These are phyloP conservation scores for Scarus forsteni DNA, from an alignment of 2,797 vertebrate species.

Conservation along the genomic window DNA sequence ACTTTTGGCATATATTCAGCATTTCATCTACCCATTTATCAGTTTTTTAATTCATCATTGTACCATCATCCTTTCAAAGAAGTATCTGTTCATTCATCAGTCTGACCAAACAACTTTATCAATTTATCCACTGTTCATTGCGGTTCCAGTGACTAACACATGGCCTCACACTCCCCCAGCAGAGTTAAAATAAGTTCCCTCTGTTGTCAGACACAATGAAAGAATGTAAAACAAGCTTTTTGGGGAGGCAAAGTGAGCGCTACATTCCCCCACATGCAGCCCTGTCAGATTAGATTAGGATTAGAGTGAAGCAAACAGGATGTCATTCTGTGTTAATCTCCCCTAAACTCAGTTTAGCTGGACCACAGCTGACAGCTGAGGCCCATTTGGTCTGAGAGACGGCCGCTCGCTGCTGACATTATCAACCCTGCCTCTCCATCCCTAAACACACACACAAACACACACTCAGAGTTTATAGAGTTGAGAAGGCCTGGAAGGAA, in stretches of 20 bases:
- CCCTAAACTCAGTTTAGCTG: slow-evolving; percentile 70
- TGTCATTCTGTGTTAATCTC: slow-evolving; percentile 73
- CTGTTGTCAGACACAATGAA: slow-evolving; percentile 24
- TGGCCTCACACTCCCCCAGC: neutral
- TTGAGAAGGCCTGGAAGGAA: slow-evolving; percentile 50
- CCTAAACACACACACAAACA: slow-evolving; percentile 15
- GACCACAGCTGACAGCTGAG: slow-evolving; percentile 71
- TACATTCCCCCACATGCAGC: slow-evolving; percentile 55
- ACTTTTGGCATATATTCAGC: no score
- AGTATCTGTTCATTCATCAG: neutral
- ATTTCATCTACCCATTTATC: neutral
- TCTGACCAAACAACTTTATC: no score
- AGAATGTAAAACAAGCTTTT: slow-evolving; percentile 45
- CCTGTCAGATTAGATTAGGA: slow-evolving; percentile 63
- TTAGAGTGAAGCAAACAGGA: slow-evolving; percentile 66
- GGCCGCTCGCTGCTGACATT: slow-evolving; percentile 66
- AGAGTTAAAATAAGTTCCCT: slow-evolving; percentile 5
- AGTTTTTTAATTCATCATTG: no score
- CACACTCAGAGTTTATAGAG: slow-evolving; percentile 44
- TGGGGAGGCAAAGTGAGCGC: slow-evolving; percentile 37
- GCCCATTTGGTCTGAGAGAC: slow-evolving; percentile 71
- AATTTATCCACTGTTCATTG: no score
- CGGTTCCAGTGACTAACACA: neutral
- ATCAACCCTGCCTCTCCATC: slow-evolving; percentile 43
- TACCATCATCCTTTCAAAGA: neutral